These are phyloP conservation scores for Bombus haemorrhoidalis DNA, from an alignment of 1,140 invertebrate genomes.

Conservation along the genomic window DNA sequence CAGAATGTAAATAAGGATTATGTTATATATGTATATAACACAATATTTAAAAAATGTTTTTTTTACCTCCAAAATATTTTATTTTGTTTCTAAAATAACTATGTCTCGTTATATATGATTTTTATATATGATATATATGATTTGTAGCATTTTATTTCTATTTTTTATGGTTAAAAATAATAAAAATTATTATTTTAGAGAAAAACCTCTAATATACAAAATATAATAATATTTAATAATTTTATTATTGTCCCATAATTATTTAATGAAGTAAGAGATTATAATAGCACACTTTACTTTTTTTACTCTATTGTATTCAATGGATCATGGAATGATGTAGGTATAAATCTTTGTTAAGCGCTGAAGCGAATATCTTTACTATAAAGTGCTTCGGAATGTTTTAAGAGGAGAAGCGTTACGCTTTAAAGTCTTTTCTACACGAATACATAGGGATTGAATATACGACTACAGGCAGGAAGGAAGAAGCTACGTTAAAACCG, in stretches of 20 bases:
- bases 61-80: background rate
- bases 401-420: background rate
- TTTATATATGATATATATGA: too few species aligned
- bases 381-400: background rate
- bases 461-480: background rate
- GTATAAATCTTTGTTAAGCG: background rate
- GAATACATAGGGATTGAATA: background rate
- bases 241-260: background rate
- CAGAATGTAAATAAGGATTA: background rate
- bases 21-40: background rate
- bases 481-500: conserved; percentile 4
- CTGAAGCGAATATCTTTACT: background rate
- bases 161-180: too few species aligned
- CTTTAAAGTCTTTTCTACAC: background rate
- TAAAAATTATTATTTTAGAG: background rate
- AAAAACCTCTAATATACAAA: background rate
- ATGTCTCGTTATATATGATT: background rate
- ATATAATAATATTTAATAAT: background rate
- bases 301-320: background rate
- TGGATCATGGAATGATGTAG: background rate
- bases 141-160: background rate
- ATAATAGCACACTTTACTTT: background rate
- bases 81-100: background rate
- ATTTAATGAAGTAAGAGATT: background rate
- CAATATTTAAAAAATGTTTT: background rate